Base-by-base conservation (phyloP, 1,140 invertebrate genomes). In the Cherax quadricarinatus region DNA sequence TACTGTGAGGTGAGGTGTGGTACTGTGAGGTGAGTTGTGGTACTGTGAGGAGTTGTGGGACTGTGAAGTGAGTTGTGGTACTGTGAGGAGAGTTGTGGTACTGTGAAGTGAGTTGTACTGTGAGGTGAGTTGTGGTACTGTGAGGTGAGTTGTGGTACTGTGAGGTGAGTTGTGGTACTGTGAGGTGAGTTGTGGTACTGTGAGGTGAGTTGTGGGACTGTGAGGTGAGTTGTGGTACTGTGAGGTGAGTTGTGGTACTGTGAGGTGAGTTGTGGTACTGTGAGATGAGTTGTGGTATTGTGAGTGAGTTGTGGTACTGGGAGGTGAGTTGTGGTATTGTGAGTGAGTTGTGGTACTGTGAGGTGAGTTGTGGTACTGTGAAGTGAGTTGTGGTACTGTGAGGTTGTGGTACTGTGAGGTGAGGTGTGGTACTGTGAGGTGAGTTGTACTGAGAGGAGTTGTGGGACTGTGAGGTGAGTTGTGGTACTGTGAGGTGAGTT, bases 341-440 rank as follows among this genome's bases (percentile, higher is more conserved):
- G 98, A 99, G 95, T 99, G 94, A 94, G 95, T 94, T 73, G 14
- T 66, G 9, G 53, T 6, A 41, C 30, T 41, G 30, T 41, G 30
- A 41, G 30, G 30, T 41, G 30, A 41, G 30, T 41, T 41, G n/a
- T 99, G 99, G 99, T 98, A 97, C 78, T 99, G 99, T 99, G 98
- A 99, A 95, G 98, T 99, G 94, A 94, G 95, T 94, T 66, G 9
- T 60, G 30, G 30, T 2, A 41, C 30, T n/a, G n/a, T n/a, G n/a
- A n/a, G n/a, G n/a, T n/a, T n/a, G n/a, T 99, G 99, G 99, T 98
- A 97, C 78, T 99, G 99, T 99, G 98, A 99, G 95, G 98, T 99
- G 94, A 94, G 95, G 94, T 73, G 14, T 66, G 9, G 53, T 6
- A 41, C 30, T 41, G 30, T 41, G 30, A 41, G 30, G 2, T 41